A percentile compares a stretch with the other conserved stretches of the same genome.
Evolutionary conservation across 2,113 vertebrate genomes (phyloP).

Genomic region (Lucifuga dentata): DNA sequence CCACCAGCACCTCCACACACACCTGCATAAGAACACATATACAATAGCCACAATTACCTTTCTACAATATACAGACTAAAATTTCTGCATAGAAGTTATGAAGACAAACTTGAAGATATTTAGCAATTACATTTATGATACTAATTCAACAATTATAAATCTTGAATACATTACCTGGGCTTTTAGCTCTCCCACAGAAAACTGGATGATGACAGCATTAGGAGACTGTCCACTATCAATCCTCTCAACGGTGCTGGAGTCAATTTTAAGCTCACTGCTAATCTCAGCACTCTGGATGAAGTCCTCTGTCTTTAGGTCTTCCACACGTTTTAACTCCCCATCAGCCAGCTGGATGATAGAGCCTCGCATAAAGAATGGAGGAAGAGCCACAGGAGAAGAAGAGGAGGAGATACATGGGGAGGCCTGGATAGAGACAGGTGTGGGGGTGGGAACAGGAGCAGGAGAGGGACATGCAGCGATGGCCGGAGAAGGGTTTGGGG

Average conservation of each 20-base stretch:
- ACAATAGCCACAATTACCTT: conserved; percentile 26
- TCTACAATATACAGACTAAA: not conserved
- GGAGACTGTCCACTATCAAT: conserved; percentile 93
- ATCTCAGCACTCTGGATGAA: conserved; percentile 94
- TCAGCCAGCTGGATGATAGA: conserved; percentile 94
- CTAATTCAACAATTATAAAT: conserved; percentile 1
- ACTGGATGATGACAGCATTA: conserved; percentile 95
- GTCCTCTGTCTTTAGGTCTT: conserved; percentile 92
- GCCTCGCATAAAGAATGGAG: conserved; percentile 95
- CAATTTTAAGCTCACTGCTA: conserved; percentile 91
- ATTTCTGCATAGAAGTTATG: not conserved
- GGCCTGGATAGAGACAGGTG: conserved; percentile 73
- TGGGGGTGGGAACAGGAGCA: conserved; percentile 69
- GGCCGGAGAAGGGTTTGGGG: conserved; percentile 71
- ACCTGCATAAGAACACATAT: conserved; percentile 83
- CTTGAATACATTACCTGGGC: conserved; percentile 88
- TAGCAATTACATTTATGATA: too few species aligned
- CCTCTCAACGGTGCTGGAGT: conserved; percentile 96
- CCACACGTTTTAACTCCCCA: conserved; percentile 92
- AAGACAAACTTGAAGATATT: not conserved
- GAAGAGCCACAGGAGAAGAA: conserved; percentile 86
- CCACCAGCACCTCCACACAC: conserved; percentile 97
- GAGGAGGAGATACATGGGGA: conserved; percentile 89
- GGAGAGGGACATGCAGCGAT: conserved; percentile 72
- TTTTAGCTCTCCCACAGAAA: conserved; percentile 96